Evolutionary conservation across 1,140 invertebrate species (phyloP).

Genomic region (Cydia strobilella): DNA sequence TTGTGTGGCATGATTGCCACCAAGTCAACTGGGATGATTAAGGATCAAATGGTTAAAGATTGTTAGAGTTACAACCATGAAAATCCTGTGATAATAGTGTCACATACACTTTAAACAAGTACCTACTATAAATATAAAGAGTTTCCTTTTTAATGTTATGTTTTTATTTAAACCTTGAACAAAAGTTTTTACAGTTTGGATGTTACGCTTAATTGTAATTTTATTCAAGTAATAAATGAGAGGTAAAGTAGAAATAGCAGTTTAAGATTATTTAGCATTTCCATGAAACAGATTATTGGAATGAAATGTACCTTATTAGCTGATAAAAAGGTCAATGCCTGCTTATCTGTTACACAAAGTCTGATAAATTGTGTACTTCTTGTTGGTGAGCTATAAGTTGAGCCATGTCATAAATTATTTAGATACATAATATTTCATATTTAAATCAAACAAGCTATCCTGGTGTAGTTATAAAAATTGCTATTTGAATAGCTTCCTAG

Average conservation of each 20-base stretch:
- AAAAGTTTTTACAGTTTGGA: conserved; percentile 18
- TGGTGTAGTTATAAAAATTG: no score
- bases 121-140: conserved; percentile 29
- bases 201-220: background rate
- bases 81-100: conserved; percentile 76
- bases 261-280: background rate
- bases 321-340: conserved; percentile 29
- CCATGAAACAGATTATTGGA: background rate
- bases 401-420: background rate
- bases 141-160: conserved; percentile 8
- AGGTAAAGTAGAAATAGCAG: background rate
- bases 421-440: background rate
- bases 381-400: background rate
- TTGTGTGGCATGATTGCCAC: conserved; percentile 77
- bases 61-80: conserved; percentile 54
- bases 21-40: conserved; percentile 80
- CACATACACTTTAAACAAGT: conserved; percentile 65
- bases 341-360: conserved; percentile 11
- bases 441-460: no score
- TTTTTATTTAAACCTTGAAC: conserved; percentile 20
- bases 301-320: conserved; percentile 18
- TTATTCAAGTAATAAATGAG: background rate
- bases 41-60: conserved; percentile 53
- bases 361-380: background rate
- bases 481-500: no score